These are phyloP conservation scores for Eulacestoma nigropectus DNA, from an alignment of 2,113 vertebrate species.

Conservation along the genomic window DNA sequence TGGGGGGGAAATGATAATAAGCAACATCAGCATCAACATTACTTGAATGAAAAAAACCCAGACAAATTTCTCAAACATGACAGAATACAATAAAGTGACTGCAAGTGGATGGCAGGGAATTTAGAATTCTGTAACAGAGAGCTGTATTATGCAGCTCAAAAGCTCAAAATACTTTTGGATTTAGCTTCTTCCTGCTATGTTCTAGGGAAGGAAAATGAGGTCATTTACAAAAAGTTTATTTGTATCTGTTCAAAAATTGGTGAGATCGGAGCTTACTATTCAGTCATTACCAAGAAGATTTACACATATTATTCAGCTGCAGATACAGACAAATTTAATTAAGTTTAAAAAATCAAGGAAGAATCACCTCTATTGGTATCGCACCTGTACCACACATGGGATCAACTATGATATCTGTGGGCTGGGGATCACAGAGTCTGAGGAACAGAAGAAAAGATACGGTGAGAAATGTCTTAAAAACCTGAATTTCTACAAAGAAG, in stretches of 20 bases:
- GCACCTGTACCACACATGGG: constrained; percentile 98
- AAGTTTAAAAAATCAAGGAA: background rate
- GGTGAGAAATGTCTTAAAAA: background rate
- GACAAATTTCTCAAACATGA: background rate
- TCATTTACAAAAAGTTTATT: background rate
- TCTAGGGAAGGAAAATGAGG: background rate
- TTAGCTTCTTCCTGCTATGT: background rate
- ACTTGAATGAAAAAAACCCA: background rate
- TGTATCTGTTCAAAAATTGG: background rate
- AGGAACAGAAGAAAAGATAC: background rate
- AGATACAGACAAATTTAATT: background rate
- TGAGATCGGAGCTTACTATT: background rate
- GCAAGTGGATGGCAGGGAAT: background rate
- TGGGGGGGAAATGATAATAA: constrained; percentile 23
- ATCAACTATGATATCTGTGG: constrained; percentile 89
- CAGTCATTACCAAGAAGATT: background rate
- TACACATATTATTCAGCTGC: background rate
- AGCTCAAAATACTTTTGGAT: background rate
- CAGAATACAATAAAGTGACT: background rate
- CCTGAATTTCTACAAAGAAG: background rate
- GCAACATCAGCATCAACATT: background rate
- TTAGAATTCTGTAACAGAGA: background rate
- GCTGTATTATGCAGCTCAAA: background rate
- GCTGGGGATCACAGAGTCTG: constrained; percentile 89
- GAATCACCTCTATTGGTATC: constrained; percentile 92